These are phyloP conservation scores for Listrodromus nycthemerus DNA, from an alignment of 2,888 invertebrate genomes.

Conservation along the genomic window DNA sequence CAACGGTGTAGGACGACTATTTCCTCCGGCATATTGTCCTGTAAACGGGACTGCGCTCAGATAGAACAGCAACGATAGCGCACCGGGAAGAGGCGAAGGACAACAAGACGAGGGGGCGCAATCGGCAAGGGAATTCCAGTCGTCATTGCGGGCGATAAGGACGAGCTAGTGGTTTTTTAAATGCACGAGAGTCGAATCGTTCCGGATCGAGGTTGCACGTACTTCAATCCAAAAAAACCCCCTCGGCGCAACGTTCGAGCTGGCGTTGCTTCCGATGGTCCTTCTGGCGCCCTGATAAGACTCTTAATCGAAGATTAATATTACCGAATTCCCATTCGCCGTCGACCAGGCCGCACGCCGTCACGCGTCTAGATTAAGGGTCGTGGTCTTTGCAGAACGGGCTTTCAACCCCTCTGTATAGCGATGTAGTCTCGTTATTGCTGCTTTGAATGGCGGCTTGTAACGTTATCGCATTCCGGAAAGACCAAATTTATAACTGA, in stretches of 20 bases:
- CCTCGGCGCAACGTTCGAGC: background rate
- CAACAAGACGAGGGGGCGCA: slow-evolving; percentile 38
- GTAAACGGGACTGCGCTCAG: slow-evolving; percentile 32
- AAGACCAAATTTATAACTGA: background rate
- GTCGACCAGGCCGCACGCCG: slow-evolving; percentile 63
- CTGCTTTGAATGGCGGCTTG: slow-evolving; percentile 25
- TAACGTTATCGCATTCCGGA: slow-evolving; percentile 21
- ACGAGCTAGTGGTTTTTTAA: slow-evolving; percentile 30
- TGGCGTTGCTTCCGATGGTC: slow-evolving; percentile 29
- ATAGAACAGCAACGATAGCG: slow-evolving; percentile 40
- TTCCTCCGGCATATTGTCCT: slow-evolving; percentile 63
- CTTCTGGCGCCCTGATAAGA: slow-evolving; percentile 73
- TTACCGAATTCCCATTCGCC: slow-evolving; percentile 72
- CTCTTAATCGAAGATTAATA: slow-evolving; percentile 81
- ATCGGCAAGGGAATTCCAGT: slow-evolving; percentile 39
- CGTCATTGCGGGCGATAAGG: slow-evolving; percentile 56
- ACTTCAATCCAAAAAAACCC: slow-evolving; percentile 52
- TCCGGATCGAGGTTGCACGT: slow-evolving; percentile 20
- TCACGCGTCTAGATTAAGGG: slow-evolving; percentile 77
- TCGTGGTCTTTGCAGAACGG: slow-evolving; percentile 69
- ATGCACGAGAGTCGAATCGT: background rate
- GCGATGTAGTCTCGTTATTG: slow-evolving; percentile 14
- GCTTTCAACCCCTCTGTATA: slow-evolving; percentile 26
- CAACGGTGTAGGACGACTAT: slow-evolving; percentile 45
- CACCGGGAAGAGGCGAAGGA: background rate